phyloP scores from a whole-genome alignment of 2,797 vertebrate genomes.

The Clarias platycephalus region DNA sequence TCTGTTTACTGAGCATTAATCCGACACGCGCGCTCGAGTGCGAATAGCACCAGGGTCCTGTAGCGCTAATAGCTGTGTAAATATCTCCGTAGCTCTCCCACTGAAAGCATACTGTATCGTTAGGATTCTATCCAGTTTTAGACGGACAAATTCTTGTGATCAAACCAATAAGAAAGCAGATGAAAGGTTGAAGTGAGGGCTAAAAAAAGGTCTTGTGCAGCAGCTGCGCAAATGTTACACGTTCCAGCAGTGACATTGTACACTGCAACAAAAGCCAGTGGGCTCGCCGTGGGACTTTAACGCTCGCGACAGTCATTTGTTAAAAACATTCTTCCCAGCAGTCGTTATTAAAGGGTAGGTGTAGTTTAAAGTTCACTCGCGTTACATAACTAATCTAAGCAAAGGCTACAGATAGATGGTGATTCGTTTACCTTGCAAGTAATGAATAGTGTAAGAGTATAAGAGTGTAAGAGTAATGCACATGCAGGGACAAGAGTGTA shows the following conservation, averaged over 20 bases:
- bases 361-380: neutral
- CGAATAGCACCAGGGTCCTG: neutral
- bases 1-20: slow-evolving; percentile 51
- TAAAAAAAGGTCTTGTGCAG: slow-evolving; percentile 9
- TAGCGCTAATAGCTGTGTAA: neutral
- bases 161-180: neutral
- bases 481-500: neutral
- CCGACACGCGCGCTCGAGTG: neutral
- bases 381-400: neutral
- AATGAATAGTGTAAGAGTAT: neutral
- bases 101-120: neutral
- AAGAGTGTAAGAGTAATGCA: neutral
- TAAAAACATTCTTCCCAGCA: slow-evolving; percentile 5
- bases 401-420: neutral
- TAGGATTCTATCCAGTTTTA: neutral
- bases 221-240: slow-evolving; percentile 17
- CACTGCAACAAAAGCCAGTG: slow-evolving; percentile 6
- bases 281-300: neutral
- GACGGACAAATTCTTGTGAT: neutral
- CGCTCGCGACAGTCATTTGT: neutral
- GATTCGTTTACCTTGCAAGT: neutral
- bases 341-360: neutral
- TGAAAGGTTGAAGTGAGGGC: neutral
- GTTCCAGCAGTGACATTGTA: slow-evolving; percentile 13
- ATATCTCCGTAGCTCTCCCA: neutral